Evolutionary conservation across 92 coral and sea anemone genomes (phyloP).

Genomic region (Porites cylindrica): DNA sequence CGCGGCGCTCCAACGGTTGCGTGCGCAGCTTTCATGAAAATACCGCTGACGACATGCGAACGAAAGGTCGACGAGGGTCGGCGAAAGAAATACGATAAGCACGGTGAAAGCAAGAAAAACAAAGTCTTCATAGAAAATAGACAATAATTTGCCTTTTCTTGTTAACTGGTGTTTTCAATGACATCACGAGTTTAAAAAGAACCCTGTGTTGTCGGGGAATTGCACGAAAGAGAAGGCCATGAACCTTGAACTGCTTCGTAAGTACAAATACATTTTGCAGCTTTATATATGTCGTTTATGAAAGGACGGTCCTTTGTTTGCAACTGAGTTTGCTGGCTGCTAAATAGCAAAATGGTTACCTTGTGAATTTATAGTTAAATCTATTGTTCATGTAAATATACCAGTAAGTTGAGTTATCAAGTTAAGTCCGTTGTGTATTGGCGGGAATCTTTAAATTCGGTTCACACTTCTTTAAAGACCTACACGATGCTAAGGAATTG

Average conservation of each 20-base stretch:
- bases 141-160: background rate
- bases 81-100: background rate
- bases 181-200: background rate
- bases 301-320: background rate
- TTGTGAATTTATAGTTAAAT: background rate
- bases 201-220: background rate
- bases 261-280: conserved; percentile 43
- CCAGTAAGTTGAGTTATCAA: too few species aligned
- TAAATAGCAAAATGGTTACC: background rate
- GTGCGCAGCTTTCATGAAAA: conserved; percentile 31
- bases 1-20: conserved; percentile 49
- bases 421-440: background rate
- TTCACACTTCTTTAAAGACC: background rate
- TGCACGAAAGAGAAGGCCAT: conserved; percentile 36
- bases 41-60: conserved; percentile 29
- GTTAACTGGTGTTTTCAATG: background rate
- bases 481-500: background rate
- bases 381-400: background rate
- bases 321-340: background rate
- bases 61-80: background rate
- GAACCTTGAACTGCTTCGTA: conserved; percentile 98
- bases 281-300: too few species aligned
- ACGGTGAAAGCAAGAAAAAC: background rate
- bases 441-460: background rate
- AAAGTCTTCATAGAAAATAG: background rate